Conservation (phyloP, 1,140 invertebrate species). For the Achroia grisella region DNA sequence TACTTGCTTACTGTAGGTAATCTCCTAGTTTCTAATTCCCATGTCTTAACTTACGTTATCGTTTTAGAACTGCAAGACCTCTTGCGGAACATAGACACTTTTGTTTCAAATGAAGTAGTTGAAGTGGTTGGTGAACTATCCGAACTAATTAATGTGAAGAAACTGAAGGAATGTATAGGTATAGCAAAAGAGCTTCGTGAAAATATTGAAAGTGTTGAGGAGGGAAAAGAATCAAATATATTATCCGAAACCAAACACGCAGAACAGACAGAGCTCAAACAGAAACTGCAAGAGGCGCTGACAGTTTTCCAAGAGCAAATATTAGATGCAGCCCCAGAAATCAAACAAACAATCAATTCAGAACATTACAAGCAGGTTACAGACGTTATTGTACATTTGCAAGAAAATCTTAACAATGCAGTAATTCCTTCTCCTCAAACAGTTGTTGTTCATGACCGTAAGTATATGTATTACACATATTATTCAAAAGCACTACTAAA, state of each 20-base stretch:
- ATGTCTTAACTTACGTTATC: not conserved
- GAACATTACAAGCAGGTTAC: not conserved
- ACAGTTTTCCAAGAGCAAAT: constrained; percentile 1
- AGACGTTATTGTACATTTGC: constrained; percentile 18
- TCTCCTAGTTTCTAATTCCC: no score
- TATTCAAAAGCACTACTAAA: no score
- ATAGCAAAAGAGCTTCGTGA: constrained; percentile 15
- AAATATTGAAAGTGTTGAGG: not conserved
- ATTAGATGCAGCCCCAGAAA: constrained; percentile 1
- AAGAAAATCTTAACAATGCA: constrained; percentile 15
- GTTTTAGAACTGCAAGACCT: constrained; percentile 3
- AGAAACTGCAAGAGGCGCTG: not conserved
- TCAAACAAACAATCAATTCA: not conserved
- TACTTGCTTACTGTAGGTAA: no score
- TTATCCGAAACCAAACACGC: not conserved
- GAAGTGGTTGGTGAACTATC: constrained; percentile 17
- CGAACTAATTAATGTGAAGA: not conserved
- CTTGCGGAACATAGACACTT: constrained; percentile 25
- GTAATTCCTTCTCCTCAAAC: no score
- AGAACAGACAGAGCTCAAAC: constrained; percentile 4
- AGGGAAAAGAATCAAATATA: constrained; percentile 5
- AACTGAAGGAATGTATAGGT: constrained; percentile 16
- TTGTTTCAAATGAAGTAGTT: constrained; percentile 18
- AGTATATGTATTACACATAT: no score
- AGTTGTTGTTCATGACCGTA: not conserved